These are phyloP conservation scores for Temnothorax curvispinosus DNA, from an alignment of 1,140 invertebrate genomes.

Conservation along the genomic window DNA sequence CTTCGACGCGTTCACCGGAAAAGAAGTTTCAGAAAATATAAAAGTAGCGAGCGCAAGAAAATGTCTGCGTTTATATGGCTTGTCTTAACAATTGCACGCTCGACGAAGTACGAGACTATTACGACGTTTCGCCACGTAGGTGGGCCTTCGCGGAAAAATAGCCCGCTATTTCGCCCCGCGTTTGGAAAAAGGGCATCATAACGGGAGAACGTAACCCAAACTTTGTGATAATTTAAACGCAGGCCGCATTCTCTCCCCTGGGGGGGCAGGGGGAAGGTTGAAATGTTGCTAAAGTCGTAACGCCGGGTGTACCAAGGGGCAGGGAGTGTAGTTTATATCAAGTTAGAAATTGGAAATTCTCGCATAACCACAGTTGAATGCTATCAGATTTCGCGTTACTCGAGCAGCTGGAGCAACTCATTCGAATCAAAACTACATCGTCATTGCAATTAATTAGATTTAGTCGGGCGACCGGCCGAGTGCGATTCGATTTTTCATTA, in stretches of 20 bases:
- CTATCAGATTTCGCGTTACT: slow-evolving; percentile 70
- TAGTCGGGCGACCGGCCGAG: not conserved
- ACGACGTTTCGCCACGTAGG: not conserved
- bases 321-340: slow-evolving; percentile 41
- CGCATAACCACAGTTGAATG: slow-evolving; percentile 49
- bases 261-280: not conserved
- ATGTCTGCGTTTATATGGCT: not conserved
- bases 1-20: not conserved
- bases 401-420: slow-evolving; percentile 57
- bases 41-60: slow-evolving; percentile 1
- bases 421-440: slow-evolving; percentile 41
- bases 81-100: slow-evolving; percentile 25
- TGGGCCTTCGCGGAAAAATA: not conserved
- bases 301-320: slow-evolving; percentile 11
- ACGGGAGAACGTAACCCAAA: not conserved
- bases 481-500: slow-evolving; percentile 36
- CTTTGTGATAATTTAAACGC: slow-evolving; percentile 43
- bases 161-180: not conserved
- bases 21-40: slow-evolving; percentile 11
- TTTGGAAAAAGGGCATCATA: not conserved
- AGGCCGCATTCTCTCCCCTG: not conserved
- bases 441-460: slow-evolving; percentile 60
- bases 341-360: slow-evolving; percentile 73
- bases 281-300: slow-evolving; percentile 11
- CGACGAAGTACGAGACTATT: not conserved